A percentile compares a stretch with the other conserved stretches of the same genome.
These are phyloP conservation scores for Podotricha telesiphe DNA, from an alignment of 2,888 invertebrate genomes.

Conservation along the genomic window DNA sequence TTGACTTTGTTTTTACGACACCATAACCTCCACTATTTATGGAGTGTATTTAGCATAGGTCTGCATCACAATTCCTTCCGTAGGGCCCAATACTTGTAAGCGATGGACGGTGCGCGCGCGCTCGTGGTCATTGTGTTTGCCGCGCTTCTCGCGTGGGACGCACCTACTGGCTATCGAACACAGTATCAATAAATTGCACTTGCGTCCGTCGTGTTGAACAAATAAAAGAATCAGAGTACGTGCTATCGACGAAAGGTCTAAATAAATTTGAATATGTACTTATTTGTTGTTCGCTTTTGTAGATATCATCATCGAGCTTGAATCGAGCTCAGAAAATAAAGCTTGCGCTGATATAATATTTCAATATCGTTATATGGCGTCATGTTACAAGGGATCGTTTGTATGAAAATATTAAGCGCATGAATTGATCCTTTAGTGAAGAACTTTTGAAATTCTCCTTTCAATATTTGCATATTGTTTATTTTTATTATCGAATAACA, in stretches of 20 bases:
- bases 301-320: constrained; percentile 72
- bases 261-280: constrained; percentile 77
- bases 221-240: constrained; percentile 73
- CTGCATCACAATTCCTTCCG: constrained; percentile 68
- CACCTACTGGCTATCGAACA: constrained; percentile 78
- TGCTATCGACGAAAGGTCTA: constrained; percentile 76
- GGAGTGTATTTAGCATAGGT: constrained; percentile 74
- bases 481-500: constrained; percentile 78
- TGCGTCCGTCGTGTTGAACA: constrained; percentile 72
- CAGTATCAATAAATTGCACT: constrained; percentile 81
- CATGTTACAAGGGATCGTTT: constrained; percentile 43
- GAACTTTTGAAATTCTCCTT: constrained; percentile 49
- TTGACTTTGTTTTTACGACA: constrained; percentile 80
- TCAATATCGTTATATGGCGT: constrained; percentile 38
- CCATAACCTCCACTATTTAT: constrained; percentile 76
- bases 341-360: constrained; percentile 43
- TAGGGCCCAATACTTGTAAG: constrained; percentile 66
- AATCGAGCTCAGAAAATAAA: constrained; percentile 45
- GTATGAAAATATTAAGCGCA: constrained; percentile 52
- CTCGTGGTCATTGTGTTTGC: constrained; percentile 58
- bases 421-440: constrained; percentile 39
- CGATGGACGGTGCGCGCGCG: constrained; percentile 55
- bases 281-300: constrained; percentile 66
- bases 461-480: constrained; percentile 58
- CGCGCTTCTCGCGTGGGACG: constrained; percentile 69